These are phyloP conservation scores for Ditylenchus weischeri DNA, from an alignment of 2,888 invertebrate species.

Conservation along the genomic window DNA sequence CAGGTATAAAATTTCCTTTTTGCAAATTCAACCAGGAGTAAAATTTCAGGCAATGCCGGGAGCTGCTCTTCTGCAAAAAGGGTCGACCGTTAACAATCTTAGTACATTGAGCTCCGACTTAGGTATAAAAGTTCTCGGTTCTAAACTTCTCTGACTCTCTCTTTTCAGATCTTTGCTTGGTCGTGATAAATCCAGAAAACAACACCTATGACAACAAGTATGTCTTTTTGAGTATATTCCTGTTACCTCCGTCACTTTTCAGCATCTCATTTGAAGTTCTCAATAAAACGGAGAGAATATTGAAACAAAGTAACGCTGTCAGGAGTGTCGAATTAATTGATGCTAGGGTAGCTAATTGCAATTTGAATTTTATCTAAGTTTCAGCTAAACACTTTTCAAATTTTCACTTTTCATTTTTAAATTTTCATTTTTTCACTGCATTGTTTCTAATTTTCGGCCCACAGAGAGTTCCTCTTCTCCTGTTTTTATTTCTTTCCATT, in stretches of 20 bases:
- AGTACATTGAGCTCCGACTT: not conserved
- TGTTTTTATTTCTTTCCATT: too few species aligned
- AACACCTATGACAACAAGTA: conserved; percentile 4
- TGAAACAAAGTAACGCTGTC: not conserved
- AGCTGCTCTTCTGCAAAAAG: conserved; percentile 1
- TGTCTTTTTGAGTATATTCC: not conserved
- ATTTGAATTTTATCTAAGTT: too few species aligned
- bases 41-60: not conserved
- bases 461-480: too few species aligned
- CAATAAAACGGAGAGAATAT: not conserved
- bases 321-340: not conserved
- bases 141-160: not conserved
- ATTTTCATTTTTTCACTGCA: too few species aligned
- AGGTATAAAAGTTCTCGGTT: not conserved
- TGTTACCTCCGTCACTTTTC: not conserved
- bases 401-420: too few species aligned
- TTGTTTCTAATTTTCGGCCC: too few species aligned
- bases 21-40: too few species aligned
- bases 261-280: conserved; percentile 7
- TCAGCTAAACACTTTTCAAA: too few species aligned
- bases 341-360: not conserved
- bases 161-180: not conserved
- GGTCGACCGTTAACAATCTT: conserved; percentile 1
- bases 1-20: too few species aligned
- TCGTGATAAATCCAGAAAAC: not conserved